Evolutionary conservation across 2,113 vertebrate species (phyloP).

Genomic region (Pardalotus punctatus): DNA sequence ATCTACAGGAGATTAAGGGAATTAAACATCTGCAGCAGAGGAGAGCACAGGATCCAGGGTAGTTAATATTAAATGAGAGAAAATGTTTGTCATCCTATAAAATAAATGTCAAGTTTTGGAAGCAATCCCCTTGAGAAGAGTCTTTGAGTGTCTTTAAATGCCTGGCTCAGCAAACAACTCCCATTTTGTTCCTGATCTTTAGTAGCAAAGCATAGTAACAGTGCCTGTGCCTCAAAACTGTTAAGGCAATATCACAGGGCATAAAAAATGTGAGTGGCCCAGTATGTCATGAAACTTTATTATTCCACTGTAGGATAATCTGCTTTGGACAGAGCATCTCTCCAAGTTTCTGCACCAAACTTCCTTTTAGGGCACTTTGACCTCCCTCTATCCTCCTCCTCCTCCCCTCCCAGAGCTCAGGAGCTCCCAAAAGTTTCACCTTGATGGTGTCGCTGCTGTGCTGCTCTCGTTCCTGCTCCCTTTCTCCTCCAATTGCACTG

Average conservation of each 20-base stretch:
- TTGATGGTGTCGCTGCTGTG: neutral
- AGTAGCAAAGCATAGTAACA: neutral
- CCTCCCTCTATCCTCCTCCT: neutral
- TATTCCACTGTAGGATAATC: neutral
- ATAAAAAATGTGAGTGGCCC: neutral
- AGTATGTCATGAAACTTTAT: neutral
- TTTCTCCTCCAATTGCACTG: neutral
- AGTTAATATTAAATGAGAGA: neutral
- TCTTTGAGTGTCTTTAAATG: neutral
- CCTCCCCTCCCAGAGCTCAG: neutral
- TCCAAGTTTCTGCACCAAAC: neutral
- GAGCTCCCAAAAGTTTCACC: neutral
- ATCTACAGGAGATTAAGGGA: neutral
- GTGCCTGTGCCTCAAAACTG: neutral
- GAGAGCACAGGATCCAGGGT: neutral
- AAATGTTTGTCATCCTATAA: neutral
- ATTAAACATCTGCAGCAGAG: neutral
- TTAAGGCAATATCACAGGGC: neutral
- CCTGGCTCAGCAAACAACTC: neutral
- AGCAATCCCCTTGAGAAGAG: neutral
- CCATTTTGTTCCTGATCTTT: neutral
- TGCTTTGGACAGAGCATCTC: neutral
- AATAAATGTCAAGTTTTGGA: neutral
- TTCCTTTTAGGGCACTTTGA: neutral
- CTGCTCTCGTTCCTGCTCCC: neutral